A percentile compares a stretch with the other conserved stretches of the same genome.
These are phyloP conservation scores for Magallana gigas DNA, from an alignment of 1,140 invertebrate genomes.

Conservation along the genomic window DNA sequence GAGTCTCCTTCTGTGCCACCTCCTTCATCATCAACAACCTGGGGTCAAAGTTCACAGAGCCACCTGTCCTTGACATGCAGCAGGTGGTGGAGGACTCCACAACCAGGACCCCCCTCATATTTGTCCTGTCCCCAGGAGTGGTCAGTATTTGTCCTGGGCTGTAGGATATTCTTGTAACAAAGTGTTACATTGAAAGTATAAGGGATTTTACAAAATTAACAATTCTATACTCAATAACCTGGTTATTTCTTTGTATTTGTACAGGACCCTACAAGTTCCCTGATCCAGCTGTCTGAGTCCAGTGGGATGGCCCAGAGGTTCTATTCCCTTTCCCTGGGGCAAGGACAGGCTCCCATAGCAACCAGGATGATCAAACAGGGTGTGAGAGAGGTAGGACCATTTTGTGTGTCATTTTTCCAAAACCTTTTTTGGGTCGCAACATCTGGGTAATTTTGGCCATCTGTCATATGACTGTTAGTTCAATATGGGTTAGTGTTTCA, in stretches of 20 bases:
- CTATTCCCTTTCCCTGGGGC: constrained; percentile 76
- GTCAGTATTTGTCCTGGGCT: constrained; percentile 61
- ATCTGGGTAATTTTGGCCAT: too few relatives aligned
- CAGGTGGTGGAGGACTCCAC: constrained; percentile 79
- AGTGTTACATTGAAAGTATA: too few relatives aligned
- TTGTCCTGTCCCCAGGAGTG: constrained; percentile 80
- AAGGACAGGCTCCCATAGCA: constrained; percentile 80
- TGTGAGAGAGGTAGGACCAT: constrained; percentile 74
- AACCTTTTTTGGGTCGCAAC: too few relatives aligned
- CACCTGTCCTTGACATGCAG: constrained; percentile 79
- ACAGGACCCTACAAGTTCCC: constrained; percentile 80
- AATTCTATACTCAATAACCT: neutral
- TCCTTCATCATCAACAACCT: constrained; percentile 80
- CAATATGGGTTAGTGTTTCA: too few relatives aligned
- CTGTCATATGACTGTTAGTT: too few relatives aligned
- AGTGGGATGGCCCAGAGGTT: constrained; percentile 86
- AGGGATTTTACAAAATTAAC: too few relatives aligned
- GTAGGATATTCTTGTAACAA: too few relatives aligned
- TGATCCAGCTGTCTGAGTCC: constrained; percentile 86
- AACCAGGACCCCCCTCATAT: constrained; percentile 79
- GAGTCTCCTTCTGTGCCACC: constrained; percentile 79
- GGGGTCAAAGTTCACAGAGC: constrained; percentile 79
- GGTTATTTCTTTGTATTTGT: neutral
- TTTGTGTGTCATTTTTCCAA: too few relatives aligned
- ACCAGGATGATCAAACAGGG: constrained; percentile 79